Evolutionary conservation across 2,113 vertebrate genomes (phyloP), one percentile per base, ranked within the genome.

Genomic region (Nothobranchius furzeri): DNA sequence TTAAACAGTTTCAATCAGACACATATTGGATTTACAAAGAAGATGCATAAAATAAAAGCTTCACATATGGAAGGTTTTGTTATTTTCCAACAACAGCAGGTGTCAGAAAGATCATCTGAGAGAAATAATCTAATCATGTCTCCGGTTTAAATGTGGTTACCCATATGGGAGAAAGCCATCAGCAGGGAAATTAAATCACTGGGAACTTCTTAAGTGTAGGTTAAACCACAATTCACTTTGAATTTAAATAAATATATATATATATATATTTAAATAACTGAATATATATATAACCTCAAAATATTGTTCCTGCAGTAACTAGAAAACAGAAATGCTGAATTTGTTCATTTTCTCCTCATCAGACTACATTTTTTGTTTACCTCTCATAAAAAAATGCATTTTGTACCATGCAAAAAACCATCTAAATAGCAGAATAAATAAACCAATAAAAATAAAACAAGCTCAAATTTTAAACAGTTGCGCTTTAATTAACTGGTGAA

Each of bases 101-200:
- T 62, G 53, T 72, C 17, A 46, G 67, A 30, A 56, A 70, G 63
- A 71, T 46, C 50, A 48, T 59, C 52, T 20, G 45, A 64, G 10
- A 46, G 9, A 61, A 52, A 17, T 46, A 78, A 84, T 82, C 64
- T 62, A 76, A 86, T 85, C 77, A 57, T 68, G 30, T 42, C 58
- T 63, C 49, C 71, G 68, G 64, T 75, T 76, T 71, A 68, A 87
- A 88, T 85, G 60, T 55, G 58, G 86, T 87, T 72, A 78, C 62
- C 49, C 15, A 50, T 64, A 73, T 64, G 58, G 57, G 64, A 74
- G 48, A 76, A 20, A 42, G 53, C 65, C 72, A 75, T 81, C 59
- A 59, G 70, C 68, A 68, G 62, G 46, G 56, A 71, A 68, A 61
- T 69, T 25, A 75, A 80, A 71, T 68, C 59, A 63, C 64, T 66